Evolutionary conservation across 2,888 invertebrate genomes (phyloP), one percentile per base, ranked within the genome.

Genomic region (Hipparchia sbordonii): DNA sequence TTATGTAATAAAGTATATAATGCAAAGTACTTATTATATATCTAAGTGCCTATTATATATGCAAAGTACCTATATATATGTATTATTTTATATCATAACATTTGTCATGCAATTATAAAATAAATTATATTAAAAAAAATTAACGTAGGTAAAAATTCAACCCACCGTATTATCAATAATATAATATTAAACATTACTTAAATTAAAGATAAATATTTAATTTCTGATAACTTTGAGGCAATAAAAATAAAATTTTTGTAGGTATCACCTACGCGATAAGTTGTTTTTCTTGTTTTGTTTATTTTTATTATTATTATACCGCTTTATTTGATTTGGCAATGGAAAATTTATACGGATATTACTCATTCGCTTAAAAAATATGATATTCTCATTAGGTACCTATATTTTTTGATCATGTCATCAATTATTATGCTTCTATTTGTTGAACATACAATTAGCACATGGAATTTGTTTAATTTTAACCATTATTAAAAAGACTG

Each of bases 191-290:
- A 89, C 86, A 86, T 82, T 83, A 85, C 80, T 82, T 82, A 89
- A 88, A 86, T 87, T 82, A 81, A 84, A 86, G 91, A 92, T 91
- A 92, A 91, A 88, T 89, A 86, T 84, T 85, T 80, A 83, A 77
- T 82, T 83, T 80, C 75, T 81, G 91, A 91, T 91, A 92, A 89
- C 84, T 87, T 80, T 82, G 79, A 82, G 79, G 82, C 79, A 81
- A 80, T 85, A 85, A 89, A 86, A 87, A 85, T 86, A 86, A 86
- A 80, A 56, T 78, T 79, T 81, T 77, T 80, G 77, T 81, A 59
- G 46, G 67, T 67, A 83, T 85, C 83, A 82, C 82, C 79, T 82
- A 79, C 69, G 76, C 70, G 88, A 88, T 89, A 89, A 86, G 78
- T 84, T 76, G 82, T 81, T 84, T 83, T 83, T 83, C 76, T 65